A percentile compares a stretch with the other conserved stretches of the same genome.
These are phyloP conservation scores for Cryptoblepharus egeriae DNA, from an alignment of 2,797 vertebrate species.

Conservation along the genomic window DNA sequence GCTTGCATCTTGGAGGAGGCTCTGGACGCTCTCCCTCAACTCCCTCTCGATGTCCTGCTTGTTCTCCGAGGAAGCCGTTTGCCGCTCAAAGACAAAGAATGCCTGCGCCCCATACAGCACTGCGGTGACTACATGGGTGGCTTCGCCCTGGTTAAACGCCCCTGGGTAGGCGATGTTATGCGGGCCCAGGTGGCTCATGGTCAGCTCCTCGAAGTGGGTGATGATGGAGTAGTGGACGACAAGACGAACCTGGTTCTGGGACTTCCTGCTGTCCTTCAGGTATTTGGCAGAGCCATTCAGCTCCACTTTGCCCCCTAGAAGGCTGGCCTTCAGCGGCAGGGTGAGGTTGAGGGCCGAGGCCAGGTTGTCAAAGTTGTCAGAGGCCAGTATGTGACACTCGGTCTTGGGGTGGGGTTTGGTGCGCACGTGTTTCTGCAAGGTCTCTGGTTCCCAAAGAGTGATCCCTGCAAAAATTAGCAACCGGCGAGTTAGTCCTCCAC, in stretches of 20 bases:
- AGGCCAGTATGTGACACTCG: conserved; percentile 53
- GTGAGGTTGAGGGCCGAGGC: conserved; percentile 44
- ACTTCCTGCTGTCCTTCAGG: conserved; percentile 50
- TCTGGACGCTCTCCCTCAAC: conserved; percentile 3
- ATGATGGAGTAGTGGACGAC: conserved; percentile 55
- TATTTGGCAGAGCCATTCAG: conserved; percentile 57
- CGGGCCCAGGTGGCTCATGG: conserved; percentile 34
- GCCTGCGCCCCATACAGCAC: conserved; percentile 55
- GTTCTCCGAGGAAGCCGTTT: background rate
- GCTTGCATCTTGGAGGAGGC: background rate
- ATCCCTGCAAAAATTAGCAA: conserved; percentile 40
- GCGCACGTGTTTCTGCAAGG: conserved; percentile 30
- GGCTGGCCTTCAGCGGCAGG: conserved; percentile 52
- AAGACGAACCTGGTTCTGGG: conserved; percentile 50
- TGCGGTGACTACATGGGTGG: conserved; percentile 56
- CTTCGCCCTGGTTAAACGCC: conserved; percentile 31
- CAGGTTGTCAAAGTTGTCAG: conserved; percentile 57
- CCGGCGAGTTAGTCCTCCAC: background rate
- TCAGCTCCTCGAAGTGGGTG: conserved; percentile 52
- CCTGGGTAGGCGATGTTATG: background rate
- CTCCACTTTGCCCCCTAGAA: conserved; percentile 45
- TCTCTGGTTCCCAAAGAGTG: conserved; percentile 57
- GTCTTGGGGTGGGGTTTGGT: conserved; percentile 48
- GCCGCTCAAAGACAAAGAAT: conserved; percentile 52
- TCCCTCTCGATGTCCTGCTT: background rate